Base-by-base conservation (phyloP, 2,888 invertebrate species). In the Eupithecia insigniata region DNA sequence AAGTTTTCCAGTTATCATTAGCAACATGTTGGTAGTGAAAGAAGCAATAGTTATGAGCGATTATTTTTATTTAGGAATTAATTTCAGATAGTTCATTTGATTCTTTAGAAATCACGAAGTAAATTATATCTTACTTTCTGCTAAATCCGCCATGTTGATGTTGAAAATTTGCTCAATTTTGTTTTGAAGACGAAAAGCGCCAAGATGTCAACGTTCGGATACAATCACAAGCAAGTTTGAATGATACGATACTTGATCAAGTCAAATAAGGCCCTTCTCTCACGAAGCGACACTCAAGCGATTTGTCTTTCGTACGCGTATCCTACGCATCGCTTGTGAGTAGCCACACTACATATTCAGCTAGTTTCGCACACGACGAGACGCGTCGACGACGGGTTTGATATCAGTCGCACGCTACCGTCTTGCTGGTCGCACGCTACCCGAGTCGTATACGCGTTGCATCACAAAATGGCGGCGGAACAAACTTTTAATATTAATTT, bases 111-210 rank as follows among this genome's bases (percentile, higher is more conserved):
- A 67, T 28, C 66, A 30, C 46, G 3, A 67, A 71, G 60, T 72
- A 82, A 73, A 89, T 92, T 86, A 92, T 92, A 95, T 96, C 96
- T 96, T 95, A 96, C 96, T 96, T 96, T 96, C 96, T 95, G 96
- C 95, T 95, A 95, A 95, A 95, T 96, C 96, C 96, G 96, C 96
- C 96, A 97, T 97, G 94, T 96, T 96, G 96, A 95, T 95, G 94
- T 95, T 84, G 87, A 90, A 89, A 87, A 69, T 77, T 83, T 85
- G 84, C 89, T 68, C 88, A 84, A 86, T 81, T 80, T 78, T 77
- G 75, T 86, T 90, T 90, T 89, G 86, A 90, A 90, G 89, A 89
- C 80, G 87, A 88, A 78, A 86, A 92, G 91, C 92, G 93, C 92
- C 92, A 92, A 92, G 67, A 73, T 71, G 71, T 69, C 70, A 70